Evolutionary conservation across 2,113 vertebrate species (phyloP).

Genomic region (Notiomystis cincta): DNA sequence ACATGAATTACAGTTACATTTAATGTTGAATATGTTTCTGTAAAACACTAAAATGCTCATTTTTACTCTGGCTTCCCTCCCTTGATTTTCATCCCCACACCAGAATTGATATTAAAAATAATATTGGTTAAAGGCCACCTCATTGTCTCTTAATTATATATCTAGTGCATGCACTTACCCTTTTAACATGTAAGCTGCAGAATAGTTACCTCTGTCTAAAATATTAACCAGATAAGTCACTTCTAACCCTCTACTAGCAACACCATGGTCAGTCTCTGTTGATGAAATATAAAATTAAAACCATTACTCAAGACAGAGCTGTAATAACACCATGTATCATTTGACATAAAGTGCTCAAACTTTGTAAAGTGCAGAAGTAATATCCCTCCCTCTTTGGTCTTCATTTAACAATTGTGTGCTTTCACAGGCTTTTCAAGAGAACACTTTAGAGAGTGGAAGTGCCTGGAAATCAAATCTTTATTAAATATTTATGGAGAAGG

Average conservation of each 20-base stretch:
- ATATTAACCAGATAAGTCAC: constrained; percentile 17
- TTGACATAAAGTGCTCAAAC: constrained; percentile 33
- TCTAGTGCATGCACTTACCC: not conserved
- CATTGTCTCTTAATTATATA: not conserved
- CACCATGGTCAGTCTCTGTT: not conserved
- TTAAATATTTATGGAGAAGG: constrained; percentile 30
- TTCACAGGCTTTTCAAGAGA: constrained; percentile 27
- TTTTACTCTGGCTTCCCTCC: not conserved
- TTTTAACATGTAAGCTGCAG: not conserved
- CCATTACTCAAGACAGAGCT: constrained; percentile 27
- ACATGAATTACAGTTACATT: not conserved
- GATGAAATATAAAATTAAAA: constrained; percentile 51
- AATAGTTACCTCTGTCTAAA: not conserved
- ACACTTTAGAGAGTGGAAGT: constrained; percentile 19
- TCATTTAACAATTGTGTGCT: not conserved
- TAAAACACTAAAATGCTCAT: not conserved
- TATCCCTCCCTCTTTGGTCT: not conserved
- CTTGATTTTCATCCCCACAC: not conserved
- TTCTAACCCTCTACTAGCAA: not conserved
- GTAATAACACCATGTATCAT: constrained; percentile 20
- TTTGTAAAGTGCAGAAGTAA: constrained; percentile 37
- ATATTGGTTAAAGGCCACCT: not conserved
- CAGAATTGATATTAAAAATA: constrained; percentile 3
- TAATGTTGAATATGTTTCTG: not conserved
- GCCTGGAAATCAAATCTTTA: constrained; percentile 54